phyloP scores from a whole-genome alignment of 2,888 invertebrate species.

The Venusia cambrica region DNA sequence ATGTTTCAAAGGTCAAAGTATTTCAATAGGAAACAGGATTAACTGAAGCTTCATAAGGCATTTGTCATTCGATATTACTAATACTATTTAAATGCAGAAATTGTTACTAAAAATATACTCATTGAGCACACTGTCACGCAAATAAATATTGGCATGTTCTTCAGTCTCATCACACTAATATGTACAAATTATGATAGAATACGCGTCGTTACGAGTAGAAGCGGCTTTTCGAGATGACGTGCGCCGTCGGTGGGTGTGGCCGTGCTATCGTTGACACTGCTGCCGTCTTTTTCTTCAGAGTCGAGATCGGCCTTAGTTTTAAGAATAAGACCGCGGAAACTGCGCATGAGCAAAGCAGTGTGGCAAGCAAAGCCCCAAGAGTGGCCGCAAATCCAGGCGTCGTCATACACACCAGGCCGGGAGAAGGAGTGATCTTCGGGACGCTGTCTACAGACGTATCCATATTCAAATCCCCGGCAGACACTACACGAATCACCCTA shows the following conservation, averaged over 20 bases:
- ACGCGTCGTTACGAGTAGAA: constrained; percentile 83
- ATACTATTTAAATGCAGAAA: constrained; percentile 35
- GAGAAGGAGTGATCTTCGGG: constrained; percentile 83
- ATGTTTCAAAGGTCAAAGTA: constrained; percentile 31
- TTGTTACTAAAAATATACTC: constrained; percentile 29
- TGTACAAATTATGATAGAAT: constrained; percentile 72
- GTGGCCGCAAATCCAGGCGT: constrained; percentile 96
- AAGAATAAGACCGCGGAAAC: constrained; percentile 93
- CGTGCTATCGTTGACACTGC: constrained; percentile 69
- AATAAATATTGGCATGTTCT: constrained; percentile 68
- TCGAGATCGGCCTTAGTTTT: constrained; percentile 86
- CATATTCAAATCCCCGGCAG: constrained; percentile 91
- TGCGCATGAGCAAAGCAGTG: constrained; percentile 91
- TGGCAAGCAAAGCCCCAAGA: constrained; percentile 89
- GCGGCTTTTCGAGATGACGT: constrained; percentile 81
- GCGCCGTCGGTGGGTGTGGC: constrained; percentile 69
- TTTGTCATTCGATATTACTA: constrained; percentile 35
- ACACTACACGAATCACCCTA: constrained; percentile 93
- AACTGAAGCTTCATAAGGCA: constrained; percentile 45
- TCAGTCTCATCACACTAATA: constrained; percentile 80
- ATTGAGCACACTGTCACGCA: constrained; percentile 65
- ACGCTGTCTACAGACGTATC: constrained; percentile 88
- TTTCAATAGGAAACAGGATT: constrained; percentile 43
- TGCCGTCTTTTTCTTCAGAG: constrained; percentile 78
- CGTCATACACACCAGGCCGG: constrained; percentile 94